These are phyloP conservation scores for Tympanuchus pallidicinctus DNA, from an alignment of 2,113 vertebrate species.

Conservation along the genomic window DNA sequence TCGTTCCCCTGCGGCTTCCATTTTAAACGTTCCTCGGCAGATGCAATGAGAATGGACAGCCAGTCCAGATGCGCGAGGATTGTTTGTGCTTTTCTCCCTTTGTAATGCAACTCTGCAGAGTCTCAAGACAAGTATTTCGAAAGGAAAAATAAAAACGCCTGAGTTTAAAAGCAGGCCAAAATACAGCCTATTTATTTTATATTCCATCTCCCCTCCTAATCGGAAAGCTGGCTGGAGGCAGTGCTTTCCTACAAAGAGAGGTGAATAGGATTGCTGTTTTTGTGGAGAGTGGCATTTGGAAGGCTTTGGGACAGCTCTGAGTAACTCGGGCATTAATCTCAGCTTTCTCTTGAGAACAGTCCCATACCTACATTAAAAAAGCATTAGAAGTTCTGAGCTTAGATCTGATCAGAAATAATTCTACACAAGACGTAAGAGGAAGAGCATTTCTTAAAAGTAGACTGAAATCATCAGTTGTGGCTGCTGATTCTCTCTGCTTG, in stretches of 20 bases:
- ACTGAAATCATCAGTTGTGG: neutral
- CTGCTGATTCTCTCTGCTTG: neutral
- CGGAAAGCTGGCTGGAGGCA: neutral
- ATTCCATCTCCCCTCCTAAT: neutral
- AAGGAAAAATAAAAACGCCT: neutral
- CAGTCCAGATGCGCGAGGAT: neutral
- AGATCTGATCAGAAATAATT: neutral
- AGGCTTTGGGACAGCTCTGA: neutral
- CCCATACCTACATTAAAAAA: neutral
- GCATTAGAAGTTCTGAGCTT: accelerated
- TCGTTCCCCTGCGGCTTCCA: neutral
- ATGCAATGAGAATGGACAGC: neutral
- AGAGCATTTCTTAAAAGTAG: neutral
- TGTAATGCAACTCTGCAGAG: neutral
- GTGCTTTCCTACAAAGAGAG: neutral
- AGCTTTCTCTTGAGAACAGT: neutral
- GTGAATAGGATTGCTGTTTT: neutral
- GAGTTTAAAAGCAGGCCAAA: neutral
- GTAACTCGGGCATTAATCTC: neutral
- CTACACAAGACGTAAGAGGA: neutral
- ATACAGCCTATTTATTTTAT: neutral
- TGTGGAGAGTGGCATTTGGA: too few relatives aligned
- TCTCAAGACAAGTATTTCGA: neutral
- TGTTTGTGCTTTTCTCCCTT: neutral
- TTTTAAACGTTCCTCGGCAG: neutral